Evolutionary conservation across 1,140 invertebrate species (phyloP).

Genomic region (Cotesia chilonis): DNA sequence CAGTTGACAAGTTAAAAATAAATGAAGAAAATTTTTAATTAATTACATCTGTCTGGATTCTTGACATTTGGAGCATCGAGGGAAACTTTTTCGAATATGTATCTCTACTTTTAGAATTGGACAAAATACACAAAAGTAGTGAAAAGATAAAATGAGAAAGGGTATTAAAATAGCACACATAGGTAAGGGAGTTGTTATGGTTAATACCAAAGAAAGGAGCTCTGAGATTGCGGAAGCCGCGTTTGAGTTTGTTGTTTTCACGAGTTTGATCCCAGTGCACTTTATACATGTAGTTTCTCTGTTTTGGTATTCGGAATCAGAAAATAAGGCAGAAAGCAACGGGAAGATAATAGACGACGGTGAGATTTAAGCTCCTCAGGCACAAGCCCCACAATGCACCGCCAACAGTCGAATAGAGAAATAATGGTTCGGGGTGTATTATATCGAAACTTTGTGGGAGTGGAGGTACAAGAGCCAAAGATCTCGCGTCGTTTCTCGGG

Average conservation of each 20-base stretch:
- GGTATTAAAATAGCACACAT: no score
- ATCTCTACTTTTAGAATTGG: no score
- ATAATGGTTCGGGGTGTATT: slow-evolving; percentile 24
- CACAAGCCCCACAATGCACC: slow-evolving; percentile 13
- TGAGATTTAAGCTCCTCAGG: slow-evolving; percentile 20
- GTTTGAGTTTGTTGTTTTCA: no score
- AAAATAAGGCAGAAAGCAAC: slow-evolving; percentile 16
- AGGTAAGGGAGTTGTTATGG: not conserved
- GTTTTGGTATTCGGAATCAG: not conserved
- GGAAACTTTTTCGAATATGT: no score
- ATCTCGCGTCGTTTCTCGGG: not conserved
- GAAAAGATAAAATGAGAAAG: no score
- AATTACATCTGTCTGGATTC: no score
- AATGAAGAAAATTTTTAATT: no score
- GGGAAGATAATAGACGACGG: slow-evolving; percentile 23
- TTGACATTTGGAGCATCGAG: no score
- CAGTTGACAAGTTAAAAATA: no score
- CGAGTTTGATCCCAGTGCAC: not conserved
- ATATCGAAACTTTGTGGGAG: slow-evolving; percentile 21
- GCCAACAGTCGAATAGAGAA: slow-evolving; percentile 24
- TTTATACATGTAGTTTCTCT: not conserved
- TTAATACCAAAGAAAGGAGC: slow-evolving; percentile 4
- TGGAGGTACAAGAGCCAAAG: not conserved
- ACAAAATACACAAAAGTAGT: no score
- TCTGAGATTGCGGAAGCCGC: not conserved